These are phyloP conservation scores for Apodemia hepburni DNA, from an alignment of 2,888 invertebrate species.

Conservation along the genomic window DNA sequence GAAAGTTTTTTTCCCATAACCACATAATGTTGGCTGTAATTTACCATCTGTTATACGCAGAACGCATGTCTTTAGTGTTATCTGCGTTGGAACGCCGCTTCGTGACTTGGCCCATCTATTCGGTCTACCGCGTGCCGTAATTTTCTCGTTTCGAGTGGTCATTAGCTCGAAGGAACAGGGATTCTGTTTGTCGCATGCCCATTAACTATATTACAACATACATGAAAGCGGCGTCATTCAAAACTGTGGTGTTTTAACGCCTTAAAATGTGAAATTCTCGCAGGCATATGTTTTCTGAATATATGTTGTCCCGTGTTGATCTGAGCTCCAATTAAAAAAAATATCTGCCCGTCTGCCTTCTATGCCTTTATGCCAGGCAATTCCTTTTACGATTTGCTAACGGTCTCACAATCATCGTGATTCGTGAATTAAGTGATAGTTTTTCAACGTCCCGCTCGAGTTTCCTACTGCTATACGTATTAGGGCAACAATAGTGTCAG, in stretches of 20 bases:
- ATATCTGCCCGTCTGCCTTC: too few relatives aligned
- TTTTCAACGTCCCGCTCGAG: too few relatives aligned
- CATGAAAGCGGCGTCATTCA: conserved; percentile 37
- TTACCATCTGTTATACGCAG: conserved; percentile 31
- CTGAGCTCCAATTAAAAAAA: too few relatives aligned
- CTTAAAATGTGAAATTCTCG: too few relatives aligned
- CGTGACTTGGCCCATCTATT: conserved; percentile 65
- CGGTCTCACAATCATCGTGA: too few relatives aligned
- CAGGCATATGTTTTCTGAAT: too few relatives aligned
- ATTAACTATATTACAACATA: conserved; percentile 54
- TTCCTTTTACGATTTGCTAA: too few relatives aligned
- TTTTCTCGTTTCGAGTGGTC: conserved; percentile 72
- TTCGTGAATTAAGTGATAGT: too few relatives aligned
- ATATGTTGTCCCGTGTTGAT: too few relatives aligned
- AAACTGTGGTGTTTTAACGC: not conserved
- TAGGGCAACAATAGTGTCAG: too few relatives aligned
- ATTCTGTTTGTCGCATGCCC: conserved; percentile 59
- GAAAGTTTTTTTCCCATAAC: not conserved
- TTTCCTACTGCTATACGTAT: too few relatives aligned
- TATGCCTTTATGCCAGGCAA: too few relatives aligned
- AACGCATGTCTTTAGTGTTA: conserved; percentile 37
- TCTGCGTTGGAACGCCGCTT: conserved; percentile 40
- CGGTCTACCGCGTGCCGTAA: conserved; percentile 56
- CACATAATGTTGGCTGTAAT: conserved; percentile 23
- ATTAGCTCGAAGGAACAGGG: conserved; percentile 69